Evolutionary conservation across 2,888 invertebrate species (phyloP).

Genomic region (Tetanocera ferruginea): DNA sequence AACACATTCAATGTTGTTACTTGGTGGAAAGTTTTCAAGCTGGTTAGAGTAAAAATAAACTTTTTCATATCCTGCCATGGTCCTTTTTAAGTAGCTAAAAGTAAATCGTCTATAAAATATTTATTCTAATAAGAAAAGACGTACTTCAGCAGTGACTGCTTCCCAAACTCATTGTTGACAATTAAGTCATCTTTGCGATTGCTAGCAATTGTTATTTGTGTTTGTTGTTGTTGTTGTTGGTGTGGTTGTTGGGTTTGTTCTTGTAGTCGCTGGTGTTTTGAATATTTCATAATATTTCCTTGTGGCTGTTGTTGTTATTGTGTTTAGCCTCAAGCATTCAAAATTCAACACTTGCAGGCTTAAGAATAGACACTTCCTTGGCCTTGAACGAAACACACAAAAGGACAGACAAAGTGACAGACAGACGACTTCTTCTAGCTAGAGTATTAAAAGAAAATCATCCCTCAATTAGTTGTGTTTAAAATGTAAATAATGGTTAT

Average conservation of each 20-base stretch:
- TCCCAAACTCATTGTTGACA: constrained; percentile 3
- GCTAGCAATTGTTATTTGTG: constrained; percentile 1
- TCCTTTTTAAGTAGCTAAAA: neutral
- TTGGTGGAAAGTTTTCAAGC: neutral
- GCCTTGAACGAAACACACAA: constrained; percentile 35
- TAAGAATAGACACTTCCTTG: constrained; percentile 51
- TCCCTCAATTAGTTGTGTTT: constrained; percentile 44
- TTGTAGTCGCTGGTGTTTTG: constrained; percentile 22
- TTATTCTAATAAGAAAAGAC: constrained; percentile 31
- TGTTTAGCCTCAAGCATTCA: constrained; percentile 53
- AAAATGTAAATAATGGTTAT: constrained; percentile 34
- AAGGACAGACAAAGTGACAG: neutral
- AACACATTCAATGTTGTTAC: neutral
- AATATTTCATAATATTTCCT: constrained; percentile 3
- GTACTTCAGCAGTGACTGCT: neutral
- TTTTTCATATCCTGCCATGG: neutral
- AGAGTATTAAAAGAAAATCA: constrained; percentile 42
- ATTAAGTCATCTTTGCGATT: constrained; percentile 22
- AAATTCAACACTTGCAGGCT: constrained; percentile 44
- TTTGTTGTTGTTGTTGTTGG: neutral
- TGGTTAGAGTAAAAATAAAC: neutral
- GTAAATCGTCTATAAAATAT: constrained; percentile 38
- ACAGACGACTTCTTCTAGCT: constrained; percentile 23
- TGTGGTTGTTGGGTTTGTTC: neutral
- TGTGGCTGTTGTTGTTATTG: constrained; percentile 47